Percentiles rank a stretch among this genome's conserved stretches.
Conservation (phyloP, 2,113 vertebrate species). For the Apistogramma diplotaenia region DNA sequence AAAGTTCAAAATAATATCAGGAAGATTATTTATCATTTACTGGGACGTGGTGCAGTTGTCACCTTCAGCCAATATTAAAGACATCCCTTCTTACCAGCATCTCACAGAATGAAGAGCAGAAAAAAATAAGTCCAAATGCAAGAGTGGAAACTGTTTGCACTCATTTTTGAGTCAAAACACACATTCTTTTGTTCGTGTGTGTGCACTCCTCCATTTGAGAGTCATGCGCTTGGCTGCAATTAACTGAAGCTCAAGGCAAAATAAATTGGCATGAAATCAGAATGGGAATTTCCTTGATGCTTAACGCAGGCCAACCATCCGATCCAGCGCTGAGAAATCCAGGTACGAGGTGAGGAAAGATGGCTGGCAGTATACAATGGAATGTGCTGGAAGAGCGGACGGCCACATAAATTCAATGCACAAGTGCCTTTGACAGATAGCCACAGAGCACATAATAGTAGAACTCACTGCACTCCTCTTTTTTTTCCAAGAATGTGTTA, state of each 20-base stretch:
- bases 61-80: neutral
- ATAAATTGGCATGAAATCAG: neutral
- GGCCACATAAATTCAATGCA: conserved; percentile 12
- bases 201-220: neutral
- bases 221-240: conserved; percentile 3
- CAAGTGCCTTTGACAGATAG: neutral
- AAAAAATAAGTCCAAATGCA: neutral
- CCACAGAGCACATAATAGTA: neutral
- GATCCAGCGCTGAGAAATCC: neutral
- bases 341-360: neutral
- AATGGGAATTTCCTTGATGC: conserved; percentile 11
- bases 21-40: neutral
- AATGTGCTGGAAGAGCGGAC: conserved; percentile 30
- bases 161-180: conserved; percentile 14
- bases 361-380: conserved; percentile 17
- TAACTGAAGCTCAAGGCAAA: conserved; percentile 12
- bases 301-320: neutral
- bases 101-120: neutral
- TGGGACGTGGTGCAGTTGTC: neutral
- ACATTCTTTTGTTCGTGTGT: conserved; percentile 1
- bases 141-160: neutral
- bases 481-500: neutral
- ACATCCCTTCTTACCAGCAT: neutral
- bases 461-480: neutral
- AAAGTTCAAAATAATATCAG: neutral